Percentiles rank a stretch among this genome's conserved stretches.
These are phyloP conservation scores for Dendrophyllia cribrosa DNA, from an alignment of 64 coral and sea anemone species.

Conservation along the genomic window DNA sequence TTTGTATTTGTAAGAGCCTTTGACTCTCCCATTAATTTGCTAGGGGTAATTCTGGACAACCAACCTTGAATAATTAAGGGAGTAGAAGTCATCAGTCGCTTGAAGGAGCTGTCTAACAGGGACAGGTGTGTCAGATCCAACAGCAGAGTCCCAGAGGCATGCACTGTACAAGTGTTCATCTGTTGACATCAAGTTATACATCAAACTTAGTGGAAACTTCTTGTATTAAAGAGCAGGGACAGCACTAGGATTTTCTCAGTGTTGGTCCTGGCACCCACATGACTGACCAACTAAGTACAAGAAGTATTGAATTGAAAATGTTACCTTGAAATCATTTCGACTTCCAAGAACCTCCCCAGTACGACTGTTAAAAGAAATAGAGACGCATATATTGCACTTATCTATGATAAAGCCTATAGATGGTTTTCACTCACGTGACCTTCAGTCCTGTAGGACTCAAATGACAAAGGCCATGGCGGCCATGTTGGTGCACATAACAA, in stretches of 20 bases:
- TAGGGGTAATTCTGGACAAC: not conserved
- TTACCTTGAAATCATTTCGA: conserved; percentile 96
- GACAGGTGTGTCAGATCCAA: conserved; percentile 76
- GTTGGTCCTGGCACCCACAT: too few species aligned
- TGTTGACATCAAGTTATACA: not conserved
- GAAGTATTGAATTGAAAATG: not conserved
- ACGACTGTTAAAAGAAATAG: conserved; percentile 46
- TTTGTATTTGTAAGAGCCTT: too few species aligned
- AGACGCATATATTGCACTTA: too few species aligned
- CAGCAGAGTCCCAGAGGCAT: conserved; percentile 85
- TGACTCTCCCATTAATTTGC: too few species aligned
- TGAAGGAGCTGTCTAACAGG: conserved; percentile 73
- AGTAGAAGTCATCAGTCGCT: conserved; percentile 66
- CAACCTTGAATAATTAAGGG: conserved; percentile 14
- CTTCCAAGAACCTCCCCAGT: conserved; percentile 96
- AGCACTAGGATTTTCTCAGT: too few species aligned
- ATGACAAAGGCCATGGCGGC: too few species aligned
- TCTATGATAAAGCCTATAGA: too few species aligned
- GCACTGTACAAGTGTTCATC: conserved; percentile 97
- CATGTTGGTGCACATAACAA: too few species aligned
- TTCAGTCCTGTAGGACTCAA: too few species aligned
- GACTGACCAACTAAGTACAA: too few species aligned
- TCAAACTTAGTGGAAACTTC: not conserved
- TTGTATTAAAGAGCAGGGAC: too few species aligned
- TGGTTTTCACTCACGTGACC: too few species aligned